Conservation (phyloP, 2,113 vertebrate genomes). For the Parotia lawesii region DNA sequence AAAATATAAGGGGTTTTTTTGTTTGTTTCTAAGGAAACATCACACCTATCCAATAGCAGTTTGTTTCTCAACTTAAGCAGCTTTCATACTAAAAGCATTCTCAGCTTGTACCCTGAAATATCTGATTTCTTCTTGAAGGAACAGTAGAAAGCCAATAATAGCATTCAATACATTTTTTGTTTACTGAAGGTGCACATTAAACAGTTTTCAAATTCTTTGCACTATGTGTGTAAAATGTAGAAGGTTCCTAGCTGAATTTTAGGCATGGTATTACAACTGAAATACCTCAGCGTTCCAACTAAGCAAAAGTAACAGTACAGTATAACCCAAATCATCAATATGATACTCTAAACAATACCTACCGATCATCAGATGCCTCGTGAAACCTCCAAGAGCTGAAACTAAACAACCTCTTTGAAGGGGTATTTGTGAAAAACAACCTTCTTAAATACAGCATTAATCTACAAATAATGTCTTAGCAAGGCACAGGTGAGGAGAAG, state of each 20-base stretch:
- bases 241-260: neutral
- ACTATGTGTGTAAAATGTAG: rapidly evolving
- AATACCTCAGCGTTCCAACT: neutral
- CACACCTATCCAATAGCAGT: neutral
- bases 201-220: neutral
- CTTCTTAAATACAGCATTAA: neutral
- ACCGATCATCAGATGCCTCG: neutral
- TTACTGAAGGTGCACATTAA: neutral
- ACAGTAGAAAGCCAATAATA: neutral
- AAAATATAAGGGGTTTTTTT: rapidly evolving
- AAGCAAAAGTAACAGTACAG: neutral
- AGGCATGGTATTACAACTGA: neutral
- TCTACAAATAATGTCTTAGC: neutral
- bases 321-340: neutral
- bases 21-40: neutral
- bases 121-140: neutral
- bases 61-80: neutral
- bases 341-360: neutral
- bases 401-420: neutral
- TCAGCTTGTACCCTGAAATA: neutral
- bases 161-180: neutral
- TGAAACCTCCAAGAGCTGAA: neutral
- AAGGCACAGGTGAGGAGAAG: neutral
- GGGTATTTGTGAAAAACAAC: neutral
- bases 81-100: neutral